Conservation (phyloP, 30 jellyfish, hydroid and myxozoan species). For the Pseudorhiza aurosa region DNA sequence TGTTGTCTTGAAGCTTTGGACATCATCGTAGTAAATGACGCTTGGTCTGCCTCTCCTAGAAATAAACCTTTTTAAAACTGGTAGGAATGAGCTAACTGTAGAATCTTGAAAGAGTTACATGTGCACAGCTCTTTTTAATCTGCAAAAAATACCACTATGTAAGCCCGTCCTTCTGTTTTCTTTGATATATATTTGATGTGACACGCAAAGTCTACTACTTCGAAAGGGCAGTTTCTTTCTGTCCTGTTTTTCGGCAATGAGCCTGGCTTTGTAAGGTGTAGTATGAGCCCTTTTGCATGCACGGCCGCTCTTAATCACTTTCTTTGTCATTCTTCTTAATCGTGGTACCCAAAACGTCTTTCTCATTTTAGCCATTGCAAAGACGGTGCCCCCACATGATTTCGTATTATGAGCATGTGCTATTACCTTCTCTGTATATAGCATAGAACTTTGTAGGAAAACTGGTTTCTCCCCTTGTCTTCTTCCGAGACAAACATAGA, state of each 20-base stretch:
- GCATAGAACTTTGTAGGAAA: not conserved
- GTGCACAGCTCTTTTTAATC: conserved; percentile 46
- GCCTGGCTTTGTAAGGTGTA: conserved; percentile 62
- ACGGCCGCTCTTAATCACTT: conserved; percentile 6
- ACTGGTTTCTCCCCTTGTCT: conserved; percentile 36
- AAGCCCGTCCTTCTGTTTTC: conserved; percentile 47
- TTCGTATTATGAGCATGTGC: not conserved
- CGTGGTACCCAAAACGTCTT: conserved; percentile 37
- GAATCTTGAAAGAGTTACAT: conserved; percentile 43
- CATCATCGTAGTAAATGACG: no score
- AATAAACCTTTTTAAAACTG: conserved; percentile 34
- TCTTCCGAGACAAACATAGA: conserved; percentile 35
- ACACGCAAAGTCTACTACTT: conserved; percentile 61
- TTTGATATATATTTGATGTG: conserved; percentile 37
- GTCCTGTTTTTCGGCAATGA: conserved; percentile 63
- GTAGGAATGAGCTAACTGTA: conserved; percentile 20
- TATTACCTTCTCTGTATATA: conserved; percentile 17
- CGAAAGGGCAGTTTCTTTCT: conserved; percentile 51
- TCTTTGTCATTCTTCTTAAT: conserved; percentile 3
- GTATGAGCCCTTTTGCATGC: conserved; percentile 39
- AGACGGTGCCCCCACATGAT: conserved; percentile 6
- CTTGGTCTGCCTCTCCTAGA: no score
- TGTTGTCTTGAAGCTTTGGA: conserved; percentile 41
- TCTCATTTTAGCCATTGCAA: conserved; percentile 33
- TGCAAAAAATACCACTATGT: conserved; percentile 29